phyloP scores from a whole-genome alignment of 1,140 invertebrate species.

The Aphaenogaster rudis region DNA sequence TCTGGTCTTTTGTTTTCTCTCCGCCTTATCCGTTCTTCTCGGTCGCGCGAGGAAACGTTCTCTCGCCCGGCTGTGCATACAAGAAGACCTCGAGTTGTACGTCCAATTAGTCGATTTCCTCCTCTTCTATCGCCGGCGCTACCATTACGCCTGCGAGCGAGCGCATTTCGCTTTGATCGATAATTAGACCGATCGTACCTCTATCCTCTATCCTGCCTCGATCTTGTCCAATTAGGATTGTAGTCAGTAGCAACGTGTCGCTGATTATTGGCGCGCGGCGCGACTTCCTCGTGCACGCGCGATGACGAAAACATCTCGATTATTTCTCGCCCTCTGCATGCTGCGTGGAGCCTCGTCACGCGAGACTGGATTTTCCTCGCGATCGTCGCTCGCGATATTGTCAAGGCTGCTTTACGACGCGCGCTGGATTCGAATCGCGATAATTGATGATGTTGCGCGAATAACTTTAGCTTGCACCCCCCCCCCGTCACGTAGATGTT shows the following conservation, averaged over 20 bases:
- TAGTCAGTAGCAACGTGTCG: conserved; percentile 26
- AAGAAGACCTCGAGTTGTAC: conserved; percentile 47
- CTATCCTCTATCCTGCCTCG: conserved; percentile 69
- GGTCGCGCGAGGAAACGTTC: conserved; percentile 39
- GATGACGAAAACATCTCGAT: conserved; percentile 26
- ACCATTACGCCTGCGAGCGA: conserved; percentile 36
- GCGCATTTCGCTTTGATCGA: conserved; percentile 76
- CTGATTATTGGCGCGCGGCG: conserved; percentile 2
- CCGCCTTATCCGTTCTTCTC: conserved; percentile 1
- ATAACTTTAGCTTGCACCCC: neutral
- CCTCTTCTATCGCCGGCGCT: conserved; percentile 53
- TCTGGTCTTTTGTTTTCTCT: conserved; percentile 12
- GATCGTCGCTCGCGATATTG: neutral
- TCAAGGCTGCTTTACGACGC: neutral
- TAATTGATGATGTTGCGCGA: conserved; percentile 22
- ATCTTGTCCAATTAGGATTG: conserved; percentile 83
- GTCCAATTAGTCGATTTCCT: conserved; percentile 72
- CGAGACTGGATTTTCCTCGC: conserved; percentile 5
- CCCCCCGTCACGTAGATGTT: neutral
- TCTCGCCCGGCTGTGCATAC: conserved; percentile 55
- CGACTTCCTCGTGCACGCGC: conserved; percentile 1
- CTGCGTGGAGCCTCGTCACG: conserved; percentile 9
- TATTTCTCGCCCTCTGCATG: neutral
- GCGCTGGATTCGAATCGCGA: neutral
- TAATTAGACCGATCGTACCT: conserved; percentile 80